These are phyloP conservation scores for Agonopterix arenella DNA, from an alignment of 2,888 invertebrate species.

Conservation along the genomic window DNA sequence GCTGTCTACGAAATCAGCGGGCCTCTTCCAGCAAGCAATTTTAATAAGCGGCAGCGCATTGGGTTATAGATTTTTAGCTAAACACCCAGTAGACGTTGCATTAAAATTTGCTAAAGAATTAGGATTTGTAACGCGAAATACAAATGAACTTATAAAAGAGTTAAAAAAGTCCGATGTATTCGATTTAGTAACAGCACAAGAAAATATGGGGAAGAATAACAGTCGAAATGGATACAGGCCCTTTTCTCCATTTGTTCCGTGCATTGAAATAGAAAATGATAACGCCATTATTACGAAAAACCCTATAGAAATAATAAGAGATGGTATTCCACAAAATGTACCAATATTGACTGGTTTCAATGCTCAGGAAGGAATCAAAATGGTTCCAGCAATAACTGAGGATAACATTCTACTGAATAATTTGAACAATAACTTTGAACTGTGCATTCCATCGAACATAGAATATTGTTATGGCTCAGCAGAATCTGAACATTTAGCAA, in stretches of 20 bases:
- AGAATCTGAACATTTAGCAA: slow-evolving; percentile 17
- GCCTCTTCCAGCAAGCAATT: slow-evolving; percentile 24
- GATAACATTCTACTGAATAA: slow-evolving; percentile 11
- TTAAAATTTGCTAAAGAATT: slow-evolving; percentile 17
- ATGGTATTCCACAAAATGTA: slow-evolving; percentile 36
- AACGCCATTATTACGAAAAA: slow-evolving; percentile 36
- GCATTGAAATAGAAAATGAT: slow-evolving; percentile 36
- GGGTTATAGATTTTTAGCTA: slow-evolving; percentile 21
- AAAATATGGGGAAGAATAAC: slow-evolving; percentile 14
- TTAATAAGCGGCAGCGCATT: slow-evolving; percentile 26
- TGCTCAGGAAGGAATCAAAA: slow-evolving; percentile 38
- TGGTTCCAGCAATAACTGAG: slow-evolving; percentile 12
- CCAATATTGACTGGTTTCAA: slow-evolving; percentile 49
- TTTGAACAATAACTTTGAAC: slow-evolving; percentile 22
- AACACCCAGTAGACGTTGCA: slow-evolving; percentile 19
- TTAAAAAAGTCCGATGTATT: slow-evolving; percentile 17
- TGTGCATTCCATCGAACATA: slow-evolving; percentile 27
- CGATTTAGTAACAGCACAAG: slow-evolving; percentile 23
- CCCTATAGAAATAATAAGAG: slow-evolving; percentile 32
- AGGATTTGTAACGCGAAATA: slow-evolving; percentile 13
- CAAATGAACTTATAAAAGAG: slow-evolving; percentile 12
- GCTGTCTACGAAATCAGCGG: slow-evolving; percentile 28
- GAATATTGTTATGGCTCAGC: slow-evolving; percentile 22
- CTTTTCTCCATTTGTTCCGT: slow-evolving; percentile 36
- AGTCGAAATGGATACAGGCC: slow-evolving; percentile 17